Evolutionary conservation across 2,888 invertebrate species (phyloP).

Genomic region (Folsomia manolachei): DNA sequence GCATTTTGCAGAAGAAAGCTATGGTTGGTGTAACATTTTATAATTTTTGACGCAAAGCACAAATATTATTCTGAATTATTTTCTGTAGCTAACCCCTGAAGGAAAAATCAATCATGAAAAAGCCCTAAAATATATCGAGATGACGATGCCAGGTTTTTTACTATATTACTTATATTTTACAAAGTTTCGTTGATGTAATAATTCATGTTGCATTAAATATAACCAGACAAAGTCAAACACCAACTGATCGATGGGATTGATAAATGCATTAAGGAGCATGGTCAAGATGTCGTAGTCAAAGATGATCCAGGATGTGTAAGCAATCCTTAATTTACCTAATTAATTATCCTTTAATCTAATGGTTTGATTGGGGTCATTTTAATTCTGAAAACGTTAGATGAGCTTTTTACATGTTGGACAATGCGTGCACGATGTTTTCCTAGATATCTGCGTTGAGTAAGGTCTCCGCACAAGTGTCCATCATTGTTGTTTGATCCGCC

Average conservation of each 20-base stretch:
- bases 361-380: no score
- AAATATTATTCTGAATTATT: not conserved
- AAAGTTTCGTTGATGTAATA: no score
- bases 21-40: slow-evolving; percentile 32
- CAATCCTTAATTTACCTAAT: not conserved
- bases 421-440: no score
- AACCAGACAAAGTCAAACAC: slow-evolving; percentile 38
- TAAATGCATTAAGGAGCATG: slow-evolving; percentile 47
- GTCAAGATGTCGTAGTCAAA: slow-evolving; percentile 28
- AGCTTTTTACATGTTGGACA: slow-evolving; percentile 43
- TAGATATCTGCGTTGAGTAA: no score
- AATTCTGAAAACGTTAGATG: no score
- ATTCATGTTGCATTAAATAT: no score
- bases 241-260: slow-evolving; percentile 41
- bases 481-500: no score
- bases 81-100: slow-evolving; percentile 38
- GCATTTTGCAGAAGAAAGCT: slow-evolving; percentile 41
- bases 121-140: slow-evolving; percentile 39
- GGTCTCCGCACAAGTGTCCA: no score
- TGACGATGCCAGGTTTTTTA: slow-evolving; percentile 40
- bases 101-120: slow-evolving; percentile 47
- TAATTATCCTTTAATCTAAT: no score
- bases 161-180: no score
- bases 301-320: slow-evolving; percentile 35
- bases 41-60: not conserved